Evolutionary conservation across 2,797 vertebrate species (phyloP).

Genomic region (Halcyon leucocephala): DNA sequence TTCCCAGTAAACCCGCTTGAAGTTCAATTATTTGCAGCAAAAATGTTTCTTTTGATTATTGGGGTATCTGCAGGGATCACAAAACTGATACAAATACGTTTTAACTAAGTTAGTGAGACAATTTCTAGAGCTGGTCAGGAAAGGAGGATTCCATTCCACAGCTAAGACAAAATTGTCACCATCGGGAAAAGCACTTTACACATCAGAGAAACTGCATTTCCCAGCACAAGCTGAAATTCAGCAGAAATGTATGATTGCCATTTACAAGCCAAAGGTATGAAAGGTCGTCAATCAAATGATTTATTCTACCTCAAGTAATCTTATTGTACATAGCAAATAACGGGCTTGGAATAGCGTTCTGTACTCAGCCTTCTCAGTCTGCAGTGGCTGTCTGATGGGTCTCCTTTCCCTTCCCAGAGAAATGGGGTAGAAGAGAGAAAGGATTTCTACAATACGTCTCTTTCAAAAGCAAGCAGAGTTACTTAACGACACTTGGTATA

Average conservation of each 20-base stretch:
- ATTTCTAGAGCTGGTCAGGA: background rate
- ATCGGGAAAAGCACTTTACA: background rate
- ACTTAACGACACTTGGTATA: background rate
- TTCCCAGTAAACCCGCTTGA: constrained; percentile 11
- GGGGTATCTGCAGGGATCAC: background rate
- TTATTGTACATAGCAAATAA: background rate
- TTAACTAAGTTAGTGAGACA: background rate
- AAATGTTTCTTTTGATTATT: background rate
- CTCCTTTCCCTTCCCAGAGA: background rate
- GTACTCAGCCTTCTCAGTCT: background rate
- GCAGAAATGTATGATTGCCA: background rate
- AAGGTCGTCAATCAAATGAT: background rate
- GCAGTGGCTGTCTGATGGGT: background rate
- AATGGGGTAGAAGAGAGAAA: background rate
- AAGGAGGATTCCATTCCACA: background rate
- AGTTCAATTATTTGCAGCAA: constrained; percentile 24
- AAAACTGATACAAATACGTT: background rate
- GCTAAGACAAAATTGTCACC: background rate
- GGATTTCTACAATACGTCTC: background rate
- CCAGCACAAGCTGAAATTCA: background rate
- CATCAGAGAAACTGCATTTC: background rate
- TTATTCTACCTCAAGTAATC: background rate
- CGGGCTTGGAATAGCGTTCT: background rate
- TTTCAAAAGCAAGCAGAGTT: accelerated
- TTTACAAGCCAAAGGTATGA: background rate